Evolutionary conservation across 2,888 invertebrate genomes (phyloP).

Genomic region (Elegia similella): DNA sequence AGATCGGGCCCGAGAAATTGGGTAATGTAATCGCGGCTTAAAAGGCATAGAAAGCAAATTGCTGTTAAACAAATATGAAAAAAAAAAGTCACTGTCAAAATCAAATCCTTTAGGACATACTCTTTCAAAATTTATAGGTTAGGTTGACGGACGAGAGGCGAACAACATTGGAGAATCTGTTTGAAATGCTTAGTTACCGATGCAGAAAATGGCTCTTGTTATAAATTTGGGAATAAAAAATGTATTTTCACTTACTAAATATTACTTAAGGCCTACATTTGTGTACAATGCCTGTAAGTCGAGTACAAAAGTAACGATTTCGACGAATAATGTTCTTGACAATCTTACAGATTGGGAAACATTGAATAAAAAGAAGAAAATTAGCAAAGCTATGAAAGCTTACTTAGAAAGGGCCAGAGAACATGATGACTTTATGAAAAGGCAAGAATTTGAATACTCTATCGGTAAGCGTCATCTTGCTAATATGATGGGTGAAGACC

Average conservation of each 20-base stretch:
- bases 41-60: no score
- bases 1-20: no score
- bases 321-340: slow-evolving; percentile 41
- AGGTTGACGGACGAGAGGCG: no score
- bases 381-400: slow-evolving; percentile 94
- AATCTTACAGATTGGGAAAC: slow-evolving; percentile 70
- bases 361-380: slow-evolving; percentile 79
- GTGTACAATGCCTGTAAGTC: slow-evolving; percentile 40
- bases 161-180: no score
- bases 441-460: slow-evolving; percentile 89
- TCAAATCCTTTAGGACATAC: no score
- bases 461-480: slow-evolving; percentile 97
- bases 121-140: no score
- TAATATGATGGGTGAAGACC: slow-evolving; percentile 99
- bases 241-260: slow-evolving; percentile 42
- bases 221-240: slow-evolving; percentile 44
- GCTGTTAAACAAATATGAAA: no score
- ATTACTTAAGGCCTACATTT: slow-evolving; percentile 37
- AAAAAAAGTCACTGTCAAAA: no score
- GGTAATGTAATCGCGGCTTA: no score
- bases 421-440: slow-evolving; percentile 92
- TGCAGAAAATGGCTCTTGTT: slow-evolving; percentile 46
- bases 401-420: slow-evolving; percentile 91
- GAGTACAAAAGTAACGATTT: slow-evolving; percentile 39
- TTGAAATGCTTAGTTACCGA: not conserved